Conservation (phyloP, 2,113 vertebrate genomes). For the Centropus bengalensis region DNA sequence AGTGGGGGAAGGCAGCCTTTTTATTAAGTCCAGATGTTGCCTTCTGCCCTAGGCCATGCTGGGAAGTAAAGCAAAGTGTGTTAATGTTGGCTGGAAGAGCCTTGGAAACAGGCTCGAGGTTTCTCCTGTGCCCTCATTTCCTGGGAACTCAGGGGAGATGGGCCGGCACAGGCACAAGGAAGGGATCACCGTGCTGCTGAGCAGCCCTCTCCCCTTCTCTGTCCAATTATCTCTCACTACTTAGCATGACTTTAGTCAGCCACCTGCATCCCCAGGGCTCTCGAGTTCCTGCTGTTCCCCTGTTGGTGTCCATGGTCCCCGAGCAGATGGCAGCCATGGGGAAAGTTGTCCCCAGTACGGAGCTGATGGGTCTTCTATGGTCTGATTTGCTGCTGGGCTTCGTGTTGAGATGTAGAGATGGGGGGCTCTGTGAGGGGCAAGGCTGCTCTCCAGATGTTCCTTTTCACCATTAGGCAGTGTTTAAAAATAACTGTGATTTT, state of each 20-base stretch:
- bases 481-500: not conserved
- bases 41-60: constrained; percentile 14
- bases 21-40: constrained; percentile 57
- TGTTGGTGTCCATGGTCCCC: not conserved
- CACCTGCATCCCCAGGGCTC: not conserved
- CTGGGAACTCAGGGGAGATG: not conserved
- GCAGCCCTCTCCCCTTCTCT: not conserved
- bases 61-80: constrained; percentile 38
- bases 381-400: not conserved
- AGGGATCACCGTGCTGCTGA: not conserved
- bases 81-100: constrained; percentile 44
- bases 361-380: not conserved
- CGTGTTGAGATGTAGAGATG: not conserved
- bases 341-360: accelerated
- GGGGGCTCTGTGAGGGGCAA: not conserved
- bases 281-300: not conserved
- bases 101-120: not conserved
- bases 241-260: not conserved
- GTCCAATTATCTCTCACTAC: not conserved
- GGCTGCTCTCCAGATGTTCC: constrained; percentile 55
- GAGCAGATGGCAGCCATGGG: accelerated
- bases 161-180: not conserved
- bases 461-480: constrained; percentile 12
- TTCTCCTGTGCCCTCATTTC: not conserved
- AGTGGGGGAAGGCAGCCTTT: constrained; percentile 8